These are phyloP conservation scores for Troglohyphantes excavatus DNA, from an alignment of 2,888 invertebrate species.

Conservation along the genomic window DNA sequence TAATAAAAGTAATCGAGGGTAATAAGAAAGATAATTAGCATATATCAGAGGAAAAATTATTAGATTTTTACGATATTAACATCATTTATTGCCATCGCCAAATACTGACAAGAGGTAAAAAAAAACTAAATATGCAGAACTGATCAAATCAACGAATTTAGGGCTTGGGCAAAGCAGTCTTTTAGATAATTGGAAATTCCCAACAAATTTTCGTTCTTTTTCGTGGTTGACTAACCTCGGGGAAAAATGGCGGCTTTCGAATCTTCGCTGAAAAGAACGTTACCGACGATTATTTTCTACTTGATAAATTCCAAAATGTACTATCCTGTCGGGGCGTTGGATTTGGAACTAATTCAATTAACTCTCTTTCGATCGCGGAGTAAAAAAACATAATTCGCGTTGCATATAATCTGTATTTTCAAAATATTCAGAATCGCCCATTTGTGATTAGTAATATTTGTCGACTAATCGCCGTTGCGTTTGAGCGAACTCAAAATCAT, in stretches of 20 bases:
- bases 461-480: no score
- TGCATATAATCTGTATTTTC: slow-evolving; percentile 2
- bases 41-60: slow-evolving; percentile 11
- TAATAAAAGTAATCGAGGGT: no score
- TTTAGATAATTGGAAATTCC: slow-evolving; percentile 42
- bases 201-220: slow-evolving; percentile 17
- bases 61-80: slow-evolving; percentile 1
- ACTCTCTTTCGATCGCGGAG: background rate
- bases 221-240: background rate
- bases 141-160: slow-evolving; percentile 21
- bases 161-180: background rate
- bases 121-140: slow-evolving; percentile 1
- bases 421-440: slow-evolving; percentile 26
- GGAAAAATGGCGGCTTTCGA: slow-evolving; percentile 3
- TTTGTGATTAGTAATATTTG: background rate
- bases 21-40: slow-evolving; percentile 26
- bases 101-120: background rate
- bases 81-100: background rate
- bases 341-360: slow-evolving; percentile 53
- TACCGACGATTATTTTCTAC: slow-evolving; percentile 34
- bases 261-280: slow-evolving; percentile 16
- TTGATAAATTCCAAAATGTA: slow-evolving; percentile 39
- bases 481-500: no score
- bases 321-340: slow-evolving; percentile 7
- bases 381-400: slow-evolving; percentile 16